Percentiles rank a stretch among this genome's conserved stretches.
Evolutionary conservation across 2,113 vertebrate species (phyloP).

Genomic region (Muscicapa adusta): DNA sequence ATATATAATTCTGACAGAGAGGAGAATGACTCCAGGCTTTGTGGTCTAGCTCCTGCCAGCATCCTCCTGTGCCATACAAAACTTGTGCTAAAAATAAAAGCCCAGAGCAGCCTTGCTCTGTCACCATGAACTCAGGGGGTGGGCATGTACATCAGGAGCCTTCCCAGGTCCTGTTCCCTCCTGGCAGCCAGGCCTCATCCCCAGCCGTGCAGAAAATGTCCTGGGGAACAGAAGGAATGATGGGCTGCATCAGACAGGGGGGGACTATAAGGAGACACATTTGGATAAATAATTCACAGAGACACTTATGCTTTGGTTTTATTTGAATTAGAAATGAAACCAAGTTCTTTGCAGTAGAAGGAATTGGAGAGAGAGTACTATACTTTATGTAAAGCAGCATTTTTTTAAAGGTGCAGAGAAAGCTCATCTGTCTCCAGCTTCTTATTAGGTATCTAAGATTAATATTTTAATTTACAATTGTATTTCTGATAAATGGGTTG

Average conservation of each 20-base stretch:
- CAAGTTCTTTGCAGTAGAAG: background rate
- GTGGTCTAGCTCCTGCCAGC: background rate
- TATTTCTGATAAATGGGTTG: background rate
- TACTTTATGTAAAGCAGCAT: background rate
- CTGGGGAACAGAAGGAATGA: background rate
- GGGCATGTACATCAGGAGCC: background rate
- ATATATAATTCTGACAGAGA: background rate
- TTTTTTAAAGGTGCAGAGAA: background rate
- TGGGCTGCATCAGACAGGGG: background rate
- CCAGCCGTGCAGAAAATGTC: background rate
- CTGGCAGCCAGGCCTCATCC: background rate
- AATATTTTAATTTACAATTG: background rate
- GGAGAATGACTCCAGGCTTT: background rate
- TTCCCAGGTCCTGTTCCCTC: background rate
- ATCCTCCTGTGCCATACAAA: background rate
- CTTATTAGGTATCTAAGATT: background rate
- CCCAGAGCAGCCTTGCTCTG: background rate
- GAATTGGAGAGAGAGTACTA: background rate
- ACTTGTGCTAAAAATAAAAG: background rate
- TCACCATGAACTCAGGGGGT: background rate
- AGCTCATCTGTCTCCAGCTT: background rate
- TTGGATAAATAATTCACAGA: background rate
- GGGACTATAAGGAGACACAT: background rate
- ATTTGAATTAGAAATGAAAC: background rate
- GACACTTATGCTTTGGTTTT: background rate